Base-by-base conservation (phyloP, 2,888 invertebrate genomes). In the Lamellibrachia satsuma region DNA sequence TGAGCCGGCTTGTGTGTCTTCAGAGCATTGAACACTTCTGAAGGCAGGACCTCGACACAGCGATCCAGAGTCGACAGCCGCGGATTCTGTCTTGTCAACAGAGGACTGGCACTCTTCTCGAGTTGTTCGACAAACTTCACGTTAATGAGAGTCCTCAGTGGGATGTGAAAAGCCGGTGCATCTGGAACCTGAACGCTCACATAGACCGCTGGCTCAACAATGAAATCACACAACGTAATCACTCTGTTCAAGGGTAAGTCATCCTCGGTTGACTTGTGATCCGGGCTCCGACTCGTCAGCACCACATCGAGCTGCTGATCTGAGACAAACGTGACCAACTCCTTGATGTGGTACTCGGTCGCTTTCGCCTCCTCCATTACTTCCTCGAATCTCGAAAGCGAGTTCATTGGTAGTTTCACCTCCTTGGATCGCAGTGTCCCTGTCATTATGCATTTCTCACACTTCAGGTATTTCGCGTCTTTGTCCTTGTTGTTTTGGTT, bases 101-200 rank as follows among this genome's bases (percentile, higher is more conserved):
- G 93, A 15, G 94, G 94, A 90, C 94, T 94, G 52, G 60, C 52
- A n/a, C 90, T 39, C 91, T 93, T 94, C 51, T 93, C 93, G 57
- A 94, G 92, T 55, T 93, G 93, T 51, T 93, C 91, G 3, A 94
- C 92, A 52, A 94, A 92, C 57, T 91, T 91, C 55, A 94, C 93
- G 55, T 94, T 93, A 27, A 94, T 52, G 11, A 93, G 91, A 1
- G 94, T 94, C 75, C 94, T 90, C 11, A 94, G 92, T 1, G 94
- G 94, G 22, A 94, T 92, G 92, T 94, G 94, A 92, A 94, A 94
- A 52, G 94, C 94, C 2, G 94, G 94, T 0, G 94, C 93, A 6
- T 93, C 93, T 1, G 93, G 92, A 7, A 91, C 91, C 55, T 93
- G 93, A 8, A 94, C 93, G 90, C 94, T 94, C 52, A 93, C 94